phyloP scores from a whole-genome alignment of 2,888 invertebrate species.

The Theristus sp. region DNA sequence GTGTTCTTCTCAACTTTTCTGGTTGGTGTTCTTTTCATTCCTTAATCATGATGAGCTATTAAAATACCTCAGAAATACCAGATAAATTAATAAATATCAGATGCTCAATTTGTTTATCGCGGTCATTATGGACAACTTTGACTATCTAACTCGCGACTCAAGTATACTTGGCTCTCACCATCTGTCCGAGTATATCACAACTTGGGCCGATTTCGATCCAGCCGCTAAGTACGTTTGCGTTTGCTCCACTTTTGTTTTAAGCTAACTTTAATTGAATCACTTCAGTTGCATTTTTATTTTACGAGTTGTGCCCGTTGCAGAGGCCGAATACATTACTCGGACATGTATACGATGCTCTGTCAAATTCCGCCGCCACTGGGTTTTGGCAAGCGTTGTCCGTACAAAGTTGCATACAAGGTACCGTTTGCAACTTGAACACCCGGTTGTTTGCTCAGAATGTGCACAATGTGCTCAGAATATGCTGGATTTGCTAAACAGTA shows the following conservation, averaged over 20 bases:
- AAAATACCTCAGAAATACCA: no score
- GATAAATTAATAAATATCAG: no score
- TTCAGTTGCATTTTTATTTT: neutral
- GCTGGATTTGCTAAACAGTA: no score
- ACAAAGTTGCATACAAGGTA: constrained; percentile 88
- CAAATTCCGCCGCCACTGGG: constrained; percentile 95
- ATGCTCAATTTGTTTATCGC: constrained; percentile 95
- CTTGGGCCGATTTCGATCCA: constrained; percentile 96
- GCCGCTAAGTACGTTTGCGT: constrained; percentile 43
- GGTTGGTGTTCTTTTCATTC: constrained; percentile 41
- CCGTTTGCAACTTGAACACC: constrained; percentile 6
- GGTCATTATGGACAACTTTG: neutral
- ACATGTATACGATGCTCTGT: constrained; percentile 77
- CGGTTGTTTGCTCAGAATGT: neutral
- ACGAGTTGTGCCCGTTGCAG: neutral
- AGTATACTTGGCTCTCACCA: constrained; percentile 65
- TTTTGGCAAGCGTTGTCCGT: constrained; percentile 92
- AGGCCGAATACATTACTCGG: constrained; percentile 90
- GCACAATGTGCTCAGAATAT: no score
- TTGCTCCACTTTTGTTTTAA: no score
- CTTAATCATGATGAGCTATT: no score
- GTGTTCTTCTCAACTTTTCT: constrained; percentile 99
- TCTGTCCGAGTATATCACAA: constrained; percentile 76
- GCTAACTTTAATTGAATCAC: neutral
- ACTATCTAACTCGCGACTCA: neutral